Conservation (phyloP, 2,888 invertebrate species). For the Erebia palarica region DNA sequence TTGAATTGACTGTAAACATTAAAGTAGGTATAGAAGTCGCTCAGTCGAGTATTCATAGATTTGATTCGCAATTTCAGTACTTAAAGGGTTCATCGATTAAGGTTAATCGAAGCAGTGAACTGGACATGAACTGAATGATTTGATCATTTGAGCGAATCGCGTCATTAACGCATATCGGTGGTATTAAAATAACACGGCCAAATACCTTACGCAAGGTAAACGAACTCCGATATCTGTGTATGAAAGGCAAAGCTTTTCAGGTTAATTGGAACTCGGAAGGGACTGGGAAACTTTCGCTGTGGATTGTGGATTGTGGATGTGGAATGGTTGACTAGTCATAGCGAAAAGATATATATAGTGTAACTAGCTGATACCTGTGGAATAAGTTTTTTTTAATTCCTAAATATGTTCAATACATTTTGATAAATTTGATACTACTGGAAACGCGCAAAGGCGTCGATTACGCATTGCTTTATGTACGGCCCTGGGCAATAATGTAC, state of each 20-base stretch:
- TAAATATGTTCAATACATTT: too few relatives aligned
- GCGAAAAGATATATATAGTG: background rate
- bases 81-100: background rate
- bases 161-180: background rate
- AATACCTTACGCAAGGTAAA: background rate
- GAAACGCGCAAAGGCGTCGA: too few relatives aligned
- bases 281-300: background rate
- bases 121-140: background rate
- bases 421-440: too few relatives aligned
- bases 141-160: background rate
- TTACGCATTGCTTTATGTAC: too few relatives aligned
- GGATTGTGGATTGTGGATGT: background rate
- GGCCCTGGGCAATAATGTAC: too few relatives aligned
- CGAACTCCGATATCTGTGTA: slow-evolving; percentile 1
- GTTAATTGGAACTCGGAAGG: background rate
- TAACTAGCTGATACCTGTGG: too few relatives aligned
- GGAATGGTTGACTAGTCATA: background rate
- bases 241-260: slow-evolving; percentile 16
- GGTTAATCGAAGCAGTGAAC: slow-evolving; percentile 9
- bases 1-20: too few relatives aligned
- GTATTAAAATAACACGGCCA: background rate
- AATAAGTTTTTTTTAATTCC: too few relatives aligned
- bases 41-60: background rate
- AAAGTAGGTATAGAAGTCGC: too few relatives aligned
- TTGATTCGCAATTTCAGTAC: background rate